Base-by-base conservation (phyloP, 35 echinoderm and acorn worm genomes). In the Strongylocentrotus purpuratus region DNA sequence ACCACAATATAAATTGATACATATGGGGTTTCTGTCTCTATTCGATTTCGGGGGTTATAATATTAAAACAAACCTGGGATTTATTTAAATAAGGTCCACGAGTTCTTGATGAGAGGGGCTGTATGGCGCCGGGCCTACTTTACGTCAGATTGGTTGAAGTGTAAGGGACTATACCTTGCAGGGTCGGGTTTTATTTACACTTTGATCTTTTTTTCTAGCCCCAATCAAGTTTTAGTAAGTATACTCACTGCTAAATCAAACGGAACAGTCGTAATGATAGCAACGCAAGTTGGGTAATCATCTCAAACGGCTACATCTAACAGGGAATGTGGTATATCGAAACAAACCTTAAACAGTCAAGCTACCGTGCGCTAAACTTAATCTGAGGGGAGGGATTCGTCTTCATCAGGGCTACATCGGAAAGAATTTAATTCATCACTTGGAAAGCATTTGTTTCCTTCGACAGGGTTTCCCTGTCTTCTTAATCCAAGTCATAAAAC, bases 371-470 rank as follows among this genome's bases (percentile, higher is more conserved):
- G 87, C 87, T 46, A 33, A 45, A 46, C 31, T 17, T 89, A 89
- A 89, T 45, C 41, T 89, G 87, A 89, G 87, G 87, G 87, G 87
- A 89, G 87, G 87, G 87, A 89, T 89, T 33, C 32, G 20, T 89
- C 87, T 41, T 89, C 87, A 89, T 89, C 33, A 28, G n/a, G 45
- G 20, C 15, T 78, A 28, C 20, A 28, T 78, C 65, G 20, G 22
- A 78, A 78, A 78, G 52, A 78, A 78, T 78, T 78, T 78, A 78
- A 78, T 89, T 89, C 45, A 89, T 89, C 87, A 89, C 12, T 46
- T 89, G 87, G 45, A 89, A 25, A 45, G 33, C 32, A 45, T 46
- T 89, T 89, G 32, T 45, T 33, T 89, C 12, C 45, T 89, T 89
- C 87, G 20, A 89, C 87, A 33, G 33, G 45, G 87, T 31, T 46